phyloP scores from a whole-genome alignment of 2,797 vertebrate genomes.

The Coluber constrictor region DNA sequence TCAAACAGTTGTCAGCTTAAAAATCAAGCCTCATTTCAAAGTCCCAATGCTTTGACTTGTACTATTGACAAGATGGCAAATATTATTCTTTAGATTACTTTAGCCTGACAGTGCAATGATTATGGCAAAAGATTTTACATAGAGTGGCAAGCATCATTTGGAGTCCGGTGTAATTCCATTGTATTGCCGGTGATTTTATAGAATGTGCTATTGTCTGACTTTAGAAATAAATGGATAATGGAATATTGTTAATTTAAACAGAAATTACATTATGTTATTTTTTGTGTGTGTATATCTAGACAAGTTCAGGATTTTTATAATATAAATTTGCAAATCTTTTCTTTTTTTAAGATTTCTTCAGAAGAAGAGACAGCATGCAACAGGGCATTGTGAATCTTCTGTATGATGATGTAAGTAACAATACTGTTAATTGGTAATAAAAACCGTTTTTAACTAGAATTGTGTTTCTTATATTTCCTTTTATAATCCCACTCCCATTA shows the following conservation, averaged over 20 bases:
- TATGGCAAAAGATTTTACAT: background rate
- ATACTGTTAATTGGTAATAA: background rate
- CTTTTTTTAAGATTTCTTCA: conserved; percentile 79
- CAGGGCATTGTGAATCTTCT: conserved; percentile 83
- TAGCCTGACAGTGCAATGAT: background rate
- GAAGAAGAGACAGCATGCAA: conserved; percentile 82
- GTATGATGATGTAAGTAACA: conserved; percentile 86
- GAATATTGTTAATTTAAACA: background rate
- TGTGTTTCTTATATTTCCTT: background rate
- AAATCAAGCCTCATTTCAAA: background rate
- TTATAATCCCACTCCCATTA: background rate
- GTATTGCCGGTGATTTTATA: background rate
- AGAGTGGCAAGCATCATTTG: background rate
- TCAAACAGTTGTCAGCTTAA: background rate
- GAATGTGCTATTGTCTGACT: background rate
- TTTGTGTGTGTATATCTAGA: background rate
- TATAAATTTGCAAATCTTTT: background rate
- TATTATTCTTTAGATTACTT: background rate
- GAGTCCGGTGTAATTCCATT: background rate
- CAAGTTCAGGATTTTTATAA: background rate
- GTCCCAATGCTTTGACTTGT: background rate
- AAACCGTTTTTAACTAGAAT: background rate
- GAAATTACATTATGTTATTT: background rate
- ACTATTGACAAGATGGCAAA: background rate
- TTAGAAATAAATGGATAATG: background rate